phyloP scores from a whole-genome alignment of 2,113 vertebrate species.

The Agelaius phoeniceus region DNA sequence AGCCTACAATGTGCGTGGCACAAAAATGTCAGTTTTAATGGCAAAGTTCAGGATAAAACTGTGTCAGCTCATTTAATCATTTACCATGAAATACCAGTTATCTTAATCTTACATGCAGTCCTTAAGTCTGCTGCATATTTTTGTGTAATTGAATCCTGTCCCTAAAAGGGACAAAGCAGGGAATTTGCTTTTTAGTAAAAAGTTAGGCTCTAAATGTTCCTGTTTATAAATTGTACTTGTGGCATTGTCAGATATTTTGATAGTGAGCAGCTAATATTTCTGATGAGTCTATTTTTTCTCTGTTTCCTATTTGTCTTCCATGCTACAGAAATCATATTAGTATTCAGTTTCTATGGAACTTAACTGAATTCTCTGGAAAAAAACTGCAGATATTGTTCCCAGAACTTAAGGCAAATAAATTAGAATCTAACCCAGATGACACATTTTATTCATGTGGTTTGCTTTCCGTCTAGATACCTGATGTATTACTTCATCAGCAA shows the following conservation, averaged over 20 bases:
- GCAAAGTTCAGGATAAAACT: conserved; percentile 73
- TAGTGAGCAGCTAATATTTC: not conserved
- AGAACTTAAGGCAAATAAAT: conserved; percentile 7
- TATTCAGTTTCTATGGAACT: conserved; percentile 19
- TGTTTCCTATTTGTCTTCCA: conserved; percentile 8
- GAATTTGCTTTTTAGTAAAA: conserved; percentile 57
- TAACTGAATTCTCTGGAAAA: not conserved
- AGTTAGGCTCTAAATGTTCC: conserved; percentile 48
- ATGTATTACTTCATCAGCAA: conserved; percentile 64
- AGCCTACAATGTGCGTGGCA: conserved; percentile 23
- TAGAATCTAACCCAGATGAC: not conserved
- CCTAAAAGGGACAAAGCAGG: conserved; percentile 35
- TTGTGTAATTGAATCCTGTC: conserved; percentile 70
- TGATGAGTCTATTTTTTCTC: conserved; percentile 19
- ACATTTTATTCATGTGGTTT: conserved; percentile 11
- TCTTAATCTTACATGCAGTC: conserved; percentile 65
- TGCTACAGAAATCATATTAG: conserved; percentile 22
- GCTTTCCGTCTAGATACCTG: conserved; percentile 72
- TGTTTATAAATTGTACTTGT: conserved; percentile 4
- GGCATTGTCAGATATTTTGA: not conserved
- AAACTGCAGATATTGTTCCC: conserved; percentile 28
- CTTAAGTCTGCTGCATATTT: conserved; percentile 56
- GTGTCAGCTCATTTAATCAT: conserved; percentile 76
- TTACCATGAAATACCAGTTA: conserved; percentile 71
- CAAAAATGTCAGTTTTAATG: conserved; percentile 66